A percentile compares a stretch with the other conserved stretches of the same genome.
These are phyloP conservation scores for Ceuthmochares aereus DNA, from an alignment of 2,113 vertebrate genomes.

Conservation along the genomic window DNA sequence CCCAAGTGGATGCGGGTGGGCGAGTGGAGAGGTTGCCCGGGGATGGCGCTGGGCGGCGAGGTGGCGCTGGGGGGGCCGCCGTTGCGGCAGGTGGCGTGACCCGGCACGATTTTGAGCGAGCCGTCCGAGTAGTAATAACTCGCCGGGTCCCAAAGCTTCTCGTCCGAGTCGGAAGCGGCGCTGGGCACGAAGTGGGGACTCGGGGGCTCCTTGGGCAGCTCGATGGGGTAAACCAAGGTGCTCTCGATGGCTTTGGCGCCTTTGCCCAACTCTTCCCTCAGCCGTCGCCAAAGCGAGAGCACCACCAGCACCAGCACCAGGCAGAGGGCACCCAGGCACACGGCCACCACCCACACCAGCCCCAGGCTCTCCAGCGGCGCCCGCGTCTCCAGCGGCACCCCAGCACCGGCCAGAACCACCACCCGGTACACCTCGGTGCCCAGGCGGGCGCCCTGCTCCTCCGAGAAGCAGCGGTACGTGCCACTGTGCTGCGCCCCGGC, in stretches of 20 bases:
- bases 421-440: constrained; percentile 86
- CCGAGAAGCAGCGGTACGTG: constrained; percentile 87
- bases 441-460: constrained; percentile 87
- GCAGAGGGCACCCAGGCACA: constrained; percentile 88
- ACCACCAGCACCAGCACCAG: constrained; percentile 85
- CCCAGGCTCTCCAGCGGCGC: constrained; percentile 89
- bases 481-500: constrained; percentile 82
- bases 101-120: constrained; percentile 95
- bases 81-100: constrained; percentile 87
- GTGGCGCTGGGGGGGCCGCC: constrained; percentile 76
- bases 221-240: constrained; percentile 93
- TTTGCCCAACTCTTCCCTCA: constrained; percentile 89
- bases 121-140: constrained; percentile 96
- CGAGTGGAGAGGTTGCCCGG: constrained; percentile 90
- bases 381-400: constrained; percentile 86
- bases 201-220: constrained; percentile 89
- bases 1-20: constrained; percentile 91
- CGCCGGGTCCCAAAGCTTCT: constrained; percentile 93
- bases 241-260: constrained; percentile 89
- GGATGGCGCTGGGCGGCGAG: constrained; percentile 80
- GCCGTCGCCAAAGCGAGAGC: constrained; percentile 86
- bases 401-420: constrained; percentile 80
- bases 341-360: constrained; percentile 90
- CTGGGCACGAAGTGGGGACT: constrained; percentile 87
- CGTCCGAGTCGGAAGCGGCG: constrained; percentile 83